Evolutionary conservation across 2,797 vertebrate species (phyloP).

Genomic region (Coracias cyanogaster): DNA sequence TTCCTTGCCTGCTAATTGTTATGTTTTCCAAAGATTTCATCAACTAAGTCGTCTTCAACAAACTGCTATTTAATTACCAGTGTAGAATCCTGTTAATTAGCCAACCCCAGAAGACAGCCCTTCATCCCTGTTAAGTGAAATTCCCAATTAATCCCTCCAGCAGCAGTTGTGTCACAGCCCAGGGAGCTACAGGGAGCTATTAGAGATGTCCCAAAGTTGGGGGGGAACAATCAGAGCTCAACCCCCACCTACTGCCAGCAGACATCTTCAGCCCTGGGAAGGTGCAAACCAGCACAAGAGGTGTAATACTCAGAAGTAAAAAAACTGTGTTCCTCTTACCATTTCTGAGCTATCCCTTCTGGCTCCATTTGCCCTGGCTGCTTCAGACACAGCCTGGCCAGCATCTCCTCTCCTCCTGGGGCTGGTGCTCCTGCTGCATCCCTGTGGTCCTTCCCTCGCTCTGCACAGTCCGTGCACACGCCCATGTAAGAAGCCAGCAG

Average conservation of each 20-base stretch:
- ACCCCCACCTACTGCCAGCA: fast-evolving
- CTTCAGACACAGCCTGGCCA: background rate
- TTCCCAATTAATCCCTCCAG: constrained; percentile 31
- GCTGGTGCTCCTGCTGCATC: background rate
- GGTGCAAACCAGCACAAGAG: background rate
- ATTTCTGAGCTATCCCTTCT: background rate
- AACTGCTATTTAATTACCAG: constrained; percentile 63
- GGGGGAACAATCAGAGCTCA: background rate
- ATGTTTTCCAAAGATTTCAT: constrained; percentile 55
- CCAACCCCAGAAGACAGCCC: constrained; percentile 35
- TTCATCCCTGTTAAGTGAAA: constrained; percentile 51
- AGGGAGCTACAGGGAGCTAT: background rate
- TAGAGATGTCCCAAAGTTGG: background rate
- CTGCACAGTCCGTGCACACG: background rate
- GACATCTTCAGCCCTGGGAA: background rate
- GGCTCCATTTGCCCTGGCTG: background rate
- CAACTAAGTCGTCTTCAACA: constrained; percentile 28
- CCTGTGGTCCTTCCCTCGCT: background rate
- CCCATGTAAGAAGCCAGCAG: fast-evolving
- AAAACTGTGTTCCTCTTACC: background rate
- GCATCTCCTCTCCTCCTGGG: background rate
- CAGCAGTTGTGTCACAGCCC: background rate
- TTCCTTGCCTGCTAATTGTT: constrained; percentile 21
- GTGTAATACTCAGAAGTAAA: fast-evolving
- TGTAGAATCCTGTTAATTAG: constrained; percentile 55